These are phyloP conservation scores for Sinocyclocheilus anshuiensis DNA, from an alignment of 2,113 vertebrate genomes.

Conservation along the genomic window DNA sequence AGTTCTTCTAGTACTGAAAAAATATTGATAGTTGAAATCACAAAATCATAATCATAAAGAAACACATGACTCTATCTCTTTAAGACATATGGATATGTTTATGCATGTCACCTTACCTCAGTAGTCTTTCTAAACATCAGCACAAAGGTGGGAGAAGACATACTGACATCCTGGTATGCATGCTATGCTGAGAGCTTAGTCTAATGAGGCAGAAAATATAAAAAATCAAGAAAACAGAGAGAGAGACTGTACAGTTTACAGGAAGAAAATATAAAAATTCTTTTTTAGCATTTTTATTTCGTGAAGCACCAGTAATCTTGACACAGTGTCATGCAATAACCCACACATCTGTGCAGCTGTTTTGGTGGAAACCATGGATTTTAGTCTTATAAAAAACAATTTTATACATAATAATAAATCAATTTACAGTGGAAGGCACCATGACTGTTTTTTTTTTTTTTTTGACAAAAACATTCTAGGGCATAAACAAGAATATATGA, in stretches of 20 bases:
- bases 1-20: background rate
- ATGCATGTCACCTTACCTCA: background rate
- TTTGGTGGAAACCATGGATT: background rate
- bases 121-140: no score
- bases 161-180: slow-evolving; percentile 20
- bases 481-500: background rate
- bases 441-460: no score
- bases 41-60: background rate
- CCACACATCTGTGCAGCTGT: background rate
- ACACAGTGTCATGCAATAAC: background rate
- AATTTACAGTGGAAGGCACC: background rate
- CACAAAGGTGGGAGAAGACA: no score
- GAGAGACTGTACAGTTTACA: background rate
- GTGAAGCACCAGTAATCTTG: background rate
- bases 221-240: background rate
- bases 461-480: background rate
- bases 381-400: background rate
- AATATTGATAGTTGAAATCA: background rate
- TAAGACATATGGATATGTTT: background rate
- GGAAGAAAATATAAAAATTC: background rate
- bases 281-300: background rate
- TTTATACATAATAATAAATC: background rate
- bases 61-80: background rate
- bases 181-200: slow-evolving; percentile 3
- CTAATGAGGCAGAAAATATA: background rate